Percentiles rank a stretch among this genome's conserved stretches.
Evolutionary conservation across 2,888 invertebrate species (phyloP).

Genomic region (Dascillus cervinus): DNA sequence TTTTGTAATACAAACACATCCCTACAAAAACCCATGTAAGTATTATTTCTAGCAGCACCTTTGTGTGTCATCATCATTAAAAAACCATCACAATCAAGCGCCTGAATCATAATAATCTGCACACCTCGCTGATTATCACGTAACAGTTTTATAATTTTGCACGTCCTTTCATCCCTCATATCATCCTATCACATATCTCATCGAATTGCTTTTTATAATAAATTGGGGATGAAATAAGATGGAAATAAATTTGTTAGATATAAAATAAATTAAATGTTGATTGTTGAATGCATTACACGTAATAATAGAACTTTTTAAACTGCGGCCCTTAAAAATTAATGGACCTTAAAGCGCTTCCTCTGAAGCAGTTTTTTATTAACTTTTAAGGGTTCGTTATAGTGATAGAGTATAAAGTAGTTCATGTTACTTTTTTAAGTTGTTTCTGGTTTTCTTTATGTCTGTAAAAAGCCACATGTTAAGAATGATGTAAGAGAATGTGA

Average conservation of each 20-base stretch:
- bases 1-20: too few species aligned
- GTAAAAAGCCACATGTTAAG: constrained; percentile 37
- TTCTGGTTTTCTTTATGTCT: constrained; percentile 28
- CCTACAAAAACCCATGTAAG: too few species aligned
- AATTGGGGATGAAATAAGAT: constrained; percentile 28
- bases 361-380: too few species aligned
- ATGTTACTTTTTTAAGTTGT: constrained; percentile 29
- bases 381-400: constrained; percentile 7
- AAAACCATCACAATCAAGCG: constrained; percentile 3
- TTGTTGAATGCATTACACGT: too few species aligned
- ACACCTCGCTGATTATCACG: constrained; percentile 12
- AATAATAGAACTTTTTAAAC: too few species aligned
- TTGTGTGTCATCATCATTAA: neutral
- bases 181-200: constrained; percentile 32
- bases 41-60: constrained; percentile 3
- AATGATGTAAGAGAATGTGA: constrained; percentile 40
- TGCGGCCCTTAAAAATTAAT: constrained; percentile 14
- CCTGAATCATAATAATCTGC: constrained; percentile 6
- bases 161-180: constrained; percentile 7
- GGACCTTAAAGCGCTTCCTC: constrained; percentile 6
- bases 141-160: constrained; percentile 3
- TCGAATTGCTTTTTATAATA: constrained; percentile 35
- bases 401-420: constrained; percentile 25
- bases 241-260: constrained; percentile 32
- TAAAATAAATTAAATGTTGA: constrained; percentile 32